Evolutionary conservation across 2,888 invertebrate species (phyloP), one percentile per base, ranked within the genome.

Genomic region (Tupiocoris notatus): DNA sequence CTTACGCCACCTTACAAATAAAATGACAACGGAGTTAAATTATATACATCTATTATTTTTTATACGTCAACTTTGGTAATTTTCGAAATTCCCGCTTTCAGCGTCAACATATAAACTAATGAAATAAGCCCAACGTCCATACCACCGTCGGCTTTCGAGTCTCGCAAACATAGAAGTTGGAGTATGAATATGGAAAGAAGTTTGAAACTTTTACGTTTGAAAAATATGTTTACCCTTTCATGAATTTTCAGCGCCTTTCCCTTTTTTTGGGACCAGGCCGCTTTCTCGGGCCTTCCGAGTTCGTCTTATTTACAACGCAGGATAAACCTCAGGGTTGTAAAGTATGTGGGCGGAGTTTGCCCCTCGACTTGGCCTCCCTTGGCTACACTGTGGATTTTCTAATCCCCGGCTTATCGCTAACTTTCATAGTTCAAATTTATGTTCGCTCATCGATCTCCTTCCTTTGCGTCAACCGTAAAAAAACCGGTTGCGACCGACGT

Each of bases 401-500:
- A 67, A 67, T 67, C 67, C 39, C 67, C 67, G 67, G 67, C 67
- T 67, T 67, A 67, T 67, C 67, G 56, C 67, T 56, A 67, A 67
- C 67, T 67, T 67, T 67, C 67, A 67, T 67, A 67, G 67, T 67
- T 67, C 67, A 67, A 67, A 67, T 67, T 67, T 67, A 67, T 67
- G 67, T 56, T 67, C 56, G 21, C 56, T 57, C 67, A 67, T 67
- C 67, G 67, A 67, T 67, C 67, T 57, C 57, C 67, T 22, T 21
- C 57, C 67, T 12, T 54, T 22, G 23, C 56, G 56, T 67, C 67
- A 56, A 22, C 67, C 17, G 57, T 65, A 65, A 65, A 65, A 65
- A 65, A 39, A 16, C 1, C 79, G 1, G 20, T 78, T 2, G 9
- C 78, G 1, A 63, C 64, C 58, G 78, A 79, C 2, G 65, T 61